These are phyloP conservation scores for Sorex fumeus DNA, from an alignment of 2,113 vertebrate species.

Conservation along the genomic window DNA sequence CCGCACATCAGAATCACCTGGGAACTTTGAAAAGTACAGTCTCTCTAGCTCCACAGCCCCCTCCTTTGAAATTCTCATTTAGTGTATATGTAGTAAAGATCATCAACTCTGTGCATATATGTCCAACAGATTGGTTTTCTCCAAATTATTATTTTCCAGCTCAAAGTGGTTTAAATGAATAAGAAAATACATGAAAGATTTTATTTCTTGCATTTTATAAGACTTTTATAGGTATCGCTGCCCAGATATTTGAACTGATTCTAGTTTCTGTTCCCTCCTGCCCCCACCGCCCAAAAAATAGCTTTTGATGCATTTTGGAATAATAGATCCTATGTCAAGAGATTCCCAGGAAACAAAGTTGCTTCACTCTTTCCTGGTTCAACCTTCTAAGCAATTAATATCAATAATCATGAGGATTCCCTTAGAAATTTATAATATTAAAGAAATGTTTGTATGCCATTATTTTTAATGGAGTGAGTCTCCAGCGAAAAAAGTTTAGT, in stretches of 20 bases:
- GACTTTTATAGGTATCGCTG: constrained; percentile 43
- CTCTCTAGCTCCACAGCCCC: not conserved
- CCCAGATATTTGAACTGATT: constrained; percentile 64
- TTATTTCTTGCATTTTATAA: constrained; percentile 62
- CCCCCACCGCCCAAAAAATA: not conserved
- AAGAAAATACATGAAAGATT: constrained; percentile 57
- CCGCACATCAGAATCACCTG: constrained; percentile 62
- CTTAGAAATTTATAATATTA: constrained; percentile 63
- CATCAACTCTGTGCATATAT: not conserved
- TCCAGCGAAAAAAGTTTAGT: constrained; percentile 64
- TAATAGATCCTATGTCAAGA: constrained; percentile 50
- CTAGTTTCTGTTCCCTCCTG: constrained; percentile 8
- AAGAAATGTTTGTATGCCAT: constrained; percentile 38
- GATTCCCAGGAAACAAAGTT: constrained; percentile 58
- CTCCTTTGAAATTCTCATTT: constrained; percentile 28
- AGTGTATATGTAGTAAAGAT: not conserved
- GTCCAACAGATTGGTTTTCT: constrained; percentile 67
- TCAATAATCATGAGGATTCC: constrained; percentile 64
- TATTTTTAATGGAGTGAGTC: constrained; percentile 63
- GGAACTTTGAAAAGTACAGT: constrained; percentile 63
- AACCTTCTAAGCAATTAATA: constrained; percentile 72
- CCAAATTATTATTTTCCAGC: constrained; percentile 66
- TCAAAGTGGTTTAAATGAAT: constrained; percentile 47
- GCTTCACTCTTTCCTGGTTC: constrained; percentile 64
- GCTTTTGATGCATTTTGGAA: constrained; percentile 48